phyloP scores from a whole-genome alignment of 2,113 vertebrate species.

The Parus major region DNA sequence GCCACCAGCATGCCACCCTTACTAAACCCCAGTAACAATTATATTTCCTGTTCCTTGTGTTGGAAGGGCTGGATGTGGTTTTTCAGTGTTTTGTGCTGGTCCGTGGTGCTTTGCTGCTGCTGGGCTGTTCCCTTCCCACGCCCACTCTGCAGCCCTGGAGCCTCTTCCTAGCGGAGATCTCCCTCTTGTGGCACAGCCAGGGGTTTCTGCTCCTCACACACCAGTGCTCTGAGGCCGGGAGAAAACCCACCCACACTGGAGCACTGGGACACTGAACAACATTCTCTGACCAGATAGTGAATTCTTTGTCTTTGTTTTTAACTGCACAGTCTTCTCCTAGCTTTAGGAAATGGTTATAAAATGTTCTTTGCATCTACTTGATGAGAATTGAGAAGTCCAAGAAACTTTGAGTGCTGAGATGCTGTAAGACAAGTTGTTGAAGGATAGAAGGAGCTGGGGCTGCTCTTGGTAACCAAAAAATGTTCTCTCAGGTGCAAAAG shows the following conservation, averaged over 20 bases:
- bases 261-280: background rate
- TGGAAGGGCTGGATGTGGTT: background rate
- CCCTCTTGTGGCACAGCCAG: background rate
- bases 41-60: background rate
- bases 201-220: background rate
- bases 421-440: background rate
- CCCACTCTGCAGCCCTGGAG: background rate
- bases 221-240: accelerated
- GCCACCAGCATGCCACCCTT: background rate
- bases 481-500: background rate
- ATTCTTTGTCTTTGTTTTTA: background rate
- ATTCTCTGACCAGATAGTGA: background rate
- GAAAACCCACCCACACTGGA: background rate
- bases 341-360: background rate
- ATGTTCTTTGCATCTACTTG: background rate
- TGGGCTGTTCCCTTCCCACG: background rate
- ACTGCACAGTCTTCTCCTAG: background rate
- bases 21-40: background rate
- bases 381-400: background rate
- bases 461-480: background rate
- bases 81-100: background rate
- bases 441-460: background rate
- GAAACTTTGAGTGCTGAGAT: background rate
- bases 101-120: background rate
- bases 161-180: background rate